phyloP scores from a whole-genome alignment of 92 coral and sea anemone genomes.

The Plumapathes pennacea region DNA sequence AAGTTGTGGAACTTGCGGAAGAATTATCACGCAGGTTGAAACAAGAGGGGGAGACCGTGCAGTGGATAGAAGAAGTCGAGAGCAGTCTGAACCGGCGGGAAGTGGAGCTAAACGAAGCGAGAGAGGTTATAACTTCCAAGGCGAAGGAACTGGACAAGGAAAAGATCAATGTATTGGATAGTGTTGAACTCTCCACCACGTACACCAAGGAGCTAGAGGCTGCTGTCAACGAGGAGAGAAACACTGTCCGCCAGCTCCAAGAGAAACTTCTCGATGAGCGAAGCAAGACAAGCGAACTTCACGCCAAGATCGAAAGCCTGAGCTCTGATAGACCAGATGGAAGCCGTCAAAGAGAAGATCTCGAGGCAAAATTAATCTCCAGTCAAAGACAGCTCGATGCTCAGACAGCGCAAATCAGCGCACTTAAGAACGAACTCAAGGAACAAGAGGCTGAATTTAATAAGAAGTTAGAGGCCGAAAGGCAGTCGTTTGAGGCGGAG shows the following conservation, averaged over 20 bases:
- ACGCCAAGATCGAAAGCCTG: slow-evolving; percentile 4
- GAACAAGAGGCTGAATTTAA: slow-evolving; percentile 51
- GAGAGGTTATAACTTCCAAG: slow-evolving; percentile 52
- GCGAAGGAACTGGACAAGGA: slow-evolving; percentile 82
- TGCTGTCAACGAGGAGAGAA: slow-evolving; percentile 59
- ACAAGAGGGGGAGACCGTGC: slow-evolving; percentile 70
- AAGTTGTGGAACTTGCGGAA: slow-evolving; percentile 83
- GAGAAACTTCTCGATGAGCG: slow-evolving; percentile 17
- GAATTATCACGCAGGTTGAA: slow-evolving; percentile 75
- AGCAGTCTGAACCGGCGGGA: slow-evolving; percentile 59
- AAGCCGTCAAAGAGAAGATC: slow-evolving; percentile 14
- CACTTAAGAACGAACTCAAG: slow-evolving; percentile 71
- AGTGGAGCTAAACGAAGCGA: slow-evolving; percentile 50
- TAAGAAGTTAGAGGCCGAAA: slow-evolving; percentile 63
- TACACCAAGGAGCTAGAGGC: slow-evolving; percentile 66
- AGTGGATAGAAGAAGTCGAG: slow-evolving; percentile 84
- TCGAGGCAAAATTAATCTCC: slow-evolving; percentile 34
- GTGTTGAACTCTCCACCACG: slow-evolving; percentile 63
- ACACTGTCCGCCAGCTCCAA: slow-evolving; percentile 59
- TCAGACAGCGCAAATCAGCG: slow-evolving; percentile 38
- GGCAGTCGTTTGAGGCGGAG: slow-evolving; percentile 68
- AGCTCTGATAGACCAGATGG: neutral
- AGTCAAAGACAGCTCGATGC: slow-evolving; percentile 59
- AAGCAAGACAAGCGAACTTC: slow-evolving; percentile 7
- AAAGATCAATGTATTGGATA: slow-evolving; percentile 66